Evolutionary conservation across 2,888 invertebrate genomes (phyloP).

Genomic region (Heliconius sara): DNA sequence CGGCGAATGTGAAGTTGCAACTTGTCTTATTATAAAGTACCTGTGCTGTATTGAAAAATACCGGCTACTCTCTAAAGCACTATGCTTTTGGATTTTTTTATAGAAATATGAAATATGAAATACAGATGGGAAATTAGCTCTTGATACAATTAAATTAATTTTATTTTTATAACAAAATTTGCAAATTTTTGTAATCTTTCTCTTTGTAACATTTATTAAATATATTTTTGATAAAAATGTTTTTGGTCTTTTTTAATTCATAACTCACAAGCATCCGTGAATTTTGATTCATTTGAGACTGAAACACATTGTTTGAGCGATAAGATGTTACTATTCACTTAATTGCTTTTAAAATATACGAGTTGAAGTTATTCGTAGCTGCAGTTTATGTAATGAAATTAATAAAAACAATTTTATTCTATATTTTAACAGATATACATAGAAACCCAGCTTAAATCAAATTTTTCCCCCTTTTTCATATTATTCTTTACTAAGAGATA

Average conservation of each 20-base stretch:
- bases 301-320: slow-evolving; percentile 17
- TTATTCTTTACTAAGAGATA: too few relatives aligned
- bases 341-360: not conserved
- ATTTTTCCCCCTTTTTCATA: too few relatives aligned
- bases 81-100: not conserved
- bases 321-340: slow-evolving; percentile 10
- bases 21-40: slow-evolving; percentile 72
- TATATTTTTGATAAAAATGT: not conserved
- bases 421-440: not conserved
- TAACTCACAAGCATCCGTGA: slow-evolving; percentile 47
- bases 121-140: not conserved
- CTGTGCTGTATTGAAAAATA: slow-evolving; percentile 37
- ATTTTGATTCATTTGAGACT: slow-evolving; percentile 27
- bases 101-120: not conserved
- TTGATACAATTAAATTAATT: not conserved
- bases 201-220: not conserved
- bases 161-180: too few relatives aligned
- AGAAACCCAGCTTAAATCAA: not conserved
- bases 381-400: not conserved
- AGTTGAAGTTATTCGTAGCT: not conserved
- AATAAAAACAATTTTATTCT: not conserved
- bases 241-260: slow-evolving; percentile 30
- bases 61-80: slow-evolving; percentile 1
- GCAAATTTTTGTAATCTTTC: not conserved
- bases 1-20: slow-evolving; percentile 72